Percentiles rank a stretch among this genome's conserved stretches.
Conservation (phyloP, 1,140 invertebrate species). For the Rhizoglyphus robini region DNA sequence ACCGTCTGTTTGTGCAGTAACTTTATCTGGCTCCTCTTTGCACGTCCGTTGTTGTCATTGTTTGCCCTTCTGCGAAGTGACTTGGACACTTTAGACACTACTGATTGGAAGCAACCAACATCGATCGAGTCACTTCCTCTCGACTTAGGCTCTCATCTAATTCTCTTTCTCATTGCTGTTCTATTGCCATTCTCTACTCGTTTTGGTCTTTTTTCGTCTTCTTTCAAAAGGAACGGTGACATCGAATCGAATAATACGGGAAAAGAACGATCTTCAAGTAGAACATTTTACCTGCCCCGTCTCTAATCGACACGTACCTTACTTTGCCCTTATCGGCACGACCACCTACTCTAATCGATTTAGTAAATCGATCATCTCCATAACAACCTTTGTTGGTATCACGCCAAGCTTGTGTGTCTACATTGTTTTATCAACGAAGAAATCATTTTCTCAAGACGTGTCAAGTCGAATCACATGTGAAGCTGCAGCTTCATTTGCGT, state of each 20-base stretch:
- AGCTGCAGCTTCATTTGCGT: not conserved
- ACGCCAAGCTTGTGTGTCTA: not conserved
- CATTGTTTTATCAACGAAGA: slow-evolving; percentile 25
- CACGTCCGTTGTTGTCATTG: slow-evolving; percentile 25
- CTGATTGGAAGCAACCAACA: slow-evolving; percentile 8
- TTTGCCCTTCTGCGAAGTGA: slow-evolving; percentile 14
- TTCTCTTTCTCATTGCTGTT: slow-evolving; percentile 24
- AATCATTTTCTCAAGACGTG: not conserved
- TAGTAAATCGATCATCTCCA: not conserved
- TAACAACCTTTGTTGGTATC: not conserved
- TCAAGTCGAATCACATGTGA: slow-evolving; percentile 2
- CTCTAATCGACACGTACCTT: too few species aligned
- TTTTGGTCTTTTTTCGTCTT: slow-evolving; percentile 6
- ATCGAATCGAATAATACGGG: too few species aligned
- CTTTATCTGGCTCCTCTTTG: slow-evolving; percentile 26
- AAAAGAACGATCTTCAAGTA: too few species aligned
- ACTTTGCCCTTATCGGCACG: too few species aligned
- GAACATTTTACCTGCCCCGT: too few species aligned
- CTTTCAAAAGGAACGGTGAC: not conserved
- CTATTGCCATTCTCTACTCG: slow-evolving; percentile 25
- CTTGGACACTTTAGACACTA: not conserved
- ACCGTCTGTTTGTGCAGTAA: slow-evolving; percentile 24
- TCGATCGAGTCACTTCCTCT: slow-evolving; percentile 9
- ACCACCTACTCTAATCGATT: too few species aligned
- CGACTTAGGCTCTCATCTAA: slow-evolving; percentile 26